Percentiles rank a stretch among this genome's conserved stretches.
Evolutionary conservation across 1,140 invertebrate species (phyloP).

Genomic region (Aphaenogaster ashmeadi): DNA sequence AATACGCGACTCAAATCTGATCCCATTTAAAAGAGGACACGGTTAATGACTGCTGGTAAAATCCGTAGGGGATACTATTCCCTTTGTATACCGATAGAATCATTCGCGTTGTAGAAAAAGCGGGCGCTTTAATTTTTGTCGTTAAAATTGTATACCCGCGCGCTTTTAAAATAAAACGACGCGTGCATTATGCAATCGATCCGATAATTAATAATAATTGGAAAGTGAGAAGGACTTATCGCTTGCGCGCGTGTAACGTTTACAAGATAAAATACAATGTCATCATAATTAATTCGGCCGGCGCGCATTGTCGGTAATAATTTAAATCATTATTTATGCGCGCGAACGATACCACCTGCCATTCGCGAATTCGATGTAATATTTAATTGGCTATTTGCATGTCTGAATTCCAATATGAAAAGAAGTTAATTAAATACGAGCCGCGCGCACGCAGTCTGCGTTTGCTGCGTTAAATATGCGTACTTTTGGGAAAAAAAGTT

Average conservation of each 20-base stretch:
- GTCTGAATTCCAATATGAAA: constrained; percentile 57
- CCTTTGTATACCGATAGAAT: background rate
- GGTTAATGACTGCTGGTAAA: constrained; percentile 4
- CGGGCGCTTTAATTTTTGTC: constrained; percentile 4
- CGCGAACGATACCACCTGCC: constrained; percentile 52
- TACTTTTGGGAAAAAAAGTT: background rate
- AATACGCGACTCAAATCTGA: background rate
- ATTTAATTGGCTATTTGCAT: constrained; percentile 60
- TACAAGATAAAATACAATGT: constrained; percentile 64
- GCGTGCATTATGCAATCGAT: constrained; percentile 39
- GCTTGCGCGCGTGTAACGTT: constrained; percentile 39
- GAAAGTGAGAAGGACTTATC: constrained; percentile 54
- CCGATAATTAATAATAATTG: constrained; percentile 64
- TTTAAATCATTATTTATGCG: constrained; percentile 63
- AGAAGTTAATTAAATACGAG: constrained; percentile 50
- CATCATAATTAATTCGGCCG: constrained; percentile 56
- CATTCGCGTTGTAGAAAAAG: background rate
- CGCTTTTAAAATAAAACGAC: constrained; percentile 56
- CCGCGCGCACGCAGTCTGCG: background rate
- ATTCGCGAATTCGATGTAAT: constrained; percentile 47
- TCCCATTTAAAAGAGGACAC: background rate
- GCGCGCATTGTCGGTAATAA: constrained; percentile 54
- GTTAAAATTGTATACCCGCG: constrained; percentile 41
- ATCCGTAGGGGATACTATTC: constrained; percentile 7
- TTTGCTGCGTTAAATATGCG: background rate